Base-by-base conservation (phyloP, 2,113 vertebrate species). In the Meleagris gallopavo region DNA sequence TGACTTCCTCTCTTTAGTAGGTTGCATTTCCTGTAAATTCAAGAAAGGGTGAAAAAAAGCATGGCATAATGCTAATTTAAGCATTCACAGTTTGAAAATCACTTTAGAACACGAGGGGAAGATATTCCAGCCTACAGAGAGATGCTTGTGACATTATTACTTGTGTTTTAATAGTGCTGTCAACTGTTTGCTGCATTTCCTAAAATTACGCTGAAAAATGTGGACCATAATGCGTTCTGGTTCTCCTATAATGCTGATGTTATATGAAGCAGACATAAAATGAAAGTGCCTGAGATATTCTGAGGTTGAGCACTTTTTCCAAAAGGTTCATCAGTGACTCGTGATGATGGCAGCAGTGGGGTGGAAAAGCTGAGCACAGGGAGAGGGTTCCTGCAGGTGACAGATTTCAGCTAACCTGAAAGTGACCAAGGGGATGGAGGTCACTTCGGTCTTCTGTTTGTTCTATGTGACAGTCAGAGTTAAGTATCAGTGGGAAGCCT, bases 361-460 rank as follows among this genome's bases (percentile, higher is more conserved):
- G 29, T 73, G 27, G 41, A 40, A 85, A 61, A 14, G 55, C 10
- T 2, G 4, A 50, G 20, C 1, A 1, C 25, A 29, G 41, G 75
- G 41, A 50, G 24, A 57, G 8, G 6, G 32, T 71, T 91, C 40
- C 72, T 74, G 9, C 7, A 52, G n/a, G 24, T 9, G 8, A 61
- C 18, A 10, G 13, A 40, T 27, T 74, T 83, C 57, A n/a, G 52
- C 27, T 61, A 34, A 50, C 43, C 61, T 91, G 65, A 80, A 80
- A 60, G 78, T 85, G 61, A 57, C 40, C 0, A 0, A 34, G 50
- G 29, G 46, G 61, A 75, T 40, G 61, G 25, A 64, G 36, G 25
- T 24, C 50, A 52, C 48, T 0, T 0, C 1, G 50, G 54, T 10
- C 14, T 76, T 89, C 55, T 1, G 1, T 67, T 55, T 32, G 11